Conservation (phyloP, 1,140 invertebrate species). For the Phortica variegata region DNA sequence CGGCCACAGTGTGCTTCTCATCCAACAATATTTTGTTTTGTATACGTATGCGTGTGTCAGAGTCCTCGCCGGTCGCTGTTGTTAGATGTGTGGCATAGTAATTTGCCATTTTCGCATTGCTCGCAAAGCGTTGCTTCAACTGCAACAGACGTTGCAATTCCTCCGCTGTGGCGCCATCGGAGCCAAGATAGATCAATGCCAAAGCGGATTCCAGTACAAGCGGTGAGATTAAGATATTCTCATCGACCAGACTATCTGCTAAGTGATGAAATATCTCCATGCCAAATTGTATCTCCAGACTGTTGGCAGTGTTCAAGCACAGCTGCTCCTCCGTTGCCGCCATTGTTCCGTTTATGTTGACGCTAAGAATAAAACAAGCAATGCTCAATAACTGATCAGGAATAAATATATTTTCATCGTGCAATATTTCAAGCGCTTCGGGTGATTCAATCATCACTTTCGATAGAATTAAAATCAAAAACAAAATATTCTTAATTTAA, state of each 20-base stretch:
- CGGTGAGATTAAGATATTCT: conserved; percentile 45
- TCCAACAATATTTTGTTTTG: conserved; percentile 33
- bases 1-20: conserved; percentile 12
- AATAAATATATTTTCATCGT: no score
- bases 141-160: conserved; percentile 34
- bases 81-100: conserved; percentile 37
- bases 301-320: conserved; percentile 1
- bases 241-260: conserved; percentile 19
- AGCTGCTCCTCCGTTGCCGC: no score
- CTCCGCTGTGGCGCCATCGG: conserved; percentile 43
- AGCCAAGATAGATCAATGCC: conserved; percentile 41
- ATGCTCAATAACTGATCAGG: no score
- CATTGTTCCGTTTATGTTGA: no score
- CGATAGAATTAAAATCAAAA: no score
- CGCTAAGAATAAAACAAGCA: no score
- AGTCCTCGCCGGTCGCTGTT: conserved; percentile 16
- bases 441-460: no score
- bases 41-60: conserved; percentile 33
- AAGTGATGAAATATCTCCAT: conserved; percentile 34
- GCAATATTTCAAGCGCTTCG: no score
- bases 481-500: background rate
- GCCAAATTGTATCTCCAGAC: conserved; percentile 15
- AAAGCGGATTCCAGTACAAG: conserved; percentile 37
- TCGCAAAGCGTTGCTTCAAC: conserved; percentile 40
- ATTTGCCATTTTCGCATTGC: conserved; percentile 54